A percentile compares a stretch with the other conserved stretches of the same genome.
These are phyloP conservation scores for Fistularia commersonii DNA, from an alignment of 2,797 vertebrate genomes.

Conservation along the genomic window DNA sequence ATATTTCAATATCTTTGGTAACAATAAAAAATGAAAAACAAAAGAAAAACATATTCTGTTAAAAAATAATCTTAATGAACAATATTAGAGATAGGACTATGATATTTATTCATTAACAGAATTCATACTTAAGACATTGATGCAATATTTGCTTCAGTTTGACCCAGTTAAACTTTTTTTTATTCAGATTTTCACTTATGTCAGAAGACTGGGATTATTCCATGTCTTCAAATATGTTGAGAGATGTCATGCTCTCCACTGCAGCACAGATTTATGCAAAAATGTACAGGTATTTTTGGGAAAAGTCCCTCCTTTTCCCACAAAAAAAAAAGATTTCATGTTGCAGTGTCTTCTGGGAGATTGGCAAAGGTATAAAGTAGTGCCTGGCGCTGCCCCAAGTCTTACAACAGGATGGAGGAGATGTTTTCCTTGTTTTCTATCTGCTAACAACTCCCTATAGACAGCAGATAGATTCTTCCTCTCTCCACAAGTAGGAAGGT, in stretches of 20 bases:
- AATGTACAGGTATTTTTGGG: conserved; percentile 41
- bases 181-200: too few relatives aligned
- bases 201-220: too few relatives aligned
- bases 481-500: conserved; percentile 35
- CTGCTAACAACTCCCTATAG: conserved; percentile 55
- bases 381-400: conserved; percentile 46
- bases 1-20: too few relatives aligned
- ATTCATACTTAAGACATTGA: too few relatives aligned
- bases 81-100: too few relatives aligned
- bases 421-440: conserved; percentile 36
- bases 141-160: too few relatives aligned
- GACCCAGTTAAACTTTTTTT: too few relatives aligned
- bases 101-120: too few relatives aligned
- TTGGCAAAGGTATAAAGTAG: conserved; percentile 43
- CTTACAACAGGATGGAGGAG: conserved; percentile 44
- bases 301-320: conserved; percentile 21
- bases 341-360: conserved; percentile 44
- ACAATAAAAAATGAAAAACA: too few relatives aligned
- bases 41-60: too few relatives aligned
- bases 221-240: conserved; percentile 14
- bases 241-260: conserved; percentile 27
- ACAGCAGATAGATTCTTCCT: conserved; percentile 38
- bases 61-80: too few relatives aligned
- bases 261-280: conserved; percentile 39
- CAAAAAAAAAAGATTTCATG: conserved; percentile 5